A percentile compares a stretch with the other conserved stretches of the same genome.
These are phyloP conservation scores for Megathymus violae DNA, from an alignment of 1,140 invertebrate genomes.

Conservation along the genomic window DNA sequence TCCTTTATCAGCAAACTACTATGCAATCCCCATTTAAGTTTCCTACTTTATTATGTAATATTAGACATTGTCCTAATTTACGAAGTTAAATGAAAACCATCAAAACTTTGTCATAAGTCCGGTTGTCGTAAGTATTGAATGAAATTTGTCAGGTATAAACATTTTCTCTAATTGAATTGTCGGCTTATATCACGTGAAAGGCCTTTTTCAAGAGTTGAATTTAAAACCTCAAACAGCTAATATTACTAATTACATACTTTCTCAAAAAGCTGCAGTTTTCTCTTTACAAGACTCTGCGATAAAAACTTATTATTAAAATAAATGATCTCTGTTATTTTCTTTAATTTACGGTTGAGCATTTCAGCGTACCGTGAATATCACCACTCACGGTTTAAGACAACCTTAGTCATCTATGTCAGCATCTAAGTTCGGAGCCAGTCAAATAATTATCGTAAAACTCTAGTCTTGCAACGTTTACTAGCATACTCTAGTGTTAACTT, in stretches of 20 bases:
- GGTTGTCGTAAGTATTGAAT: too few species aligned
- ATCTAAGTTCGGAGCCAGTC: too few species aligned
- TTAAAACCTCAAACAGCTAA: constrained; percentile 40
- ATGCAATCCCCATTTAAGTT: too few species aligned
- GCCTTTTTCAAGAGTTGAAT: constrained; percentile 22
- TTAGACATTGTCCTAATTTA: not conserved
- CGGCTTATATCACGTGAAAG: constrained; percentile 27
- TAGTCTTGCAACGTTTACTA: too few species aligned
- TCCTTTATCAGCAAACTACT: too few species aligned
- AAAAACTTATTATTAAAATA: constrained; percentile 49
- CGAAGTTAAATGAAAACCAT: not conserved
- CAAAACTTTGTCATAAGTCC: constrained; percentile 1
- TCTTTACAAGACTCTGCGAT: constrained; percentile 25
- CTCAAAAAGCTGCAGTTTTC: constrained; percentile 46
- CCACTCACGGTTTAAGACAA: not conserved
- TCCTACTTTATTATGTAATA: too few species aligned
- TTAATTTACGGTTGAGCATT: not conserved
- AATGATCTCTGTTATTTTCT: constrained; percentile 49
- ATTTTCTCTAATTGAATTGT: constrained; percentile 3
- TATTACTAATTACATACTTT: constrained; percentile 55
- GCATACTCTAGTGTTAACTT: too few species aligned
- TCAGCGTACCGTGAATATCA: not conserved
- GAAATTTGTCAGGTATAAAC: not conserved
- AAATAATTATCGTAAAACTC: not conserved
- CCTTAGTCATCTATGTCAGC: too few species aligned